A percentile compares a stretch with the other conserved stretches of the same genome.
phyloP scores from a whole-genome alignment of 2,797 vertebrate species.

The Poecilia picta region DNA sequence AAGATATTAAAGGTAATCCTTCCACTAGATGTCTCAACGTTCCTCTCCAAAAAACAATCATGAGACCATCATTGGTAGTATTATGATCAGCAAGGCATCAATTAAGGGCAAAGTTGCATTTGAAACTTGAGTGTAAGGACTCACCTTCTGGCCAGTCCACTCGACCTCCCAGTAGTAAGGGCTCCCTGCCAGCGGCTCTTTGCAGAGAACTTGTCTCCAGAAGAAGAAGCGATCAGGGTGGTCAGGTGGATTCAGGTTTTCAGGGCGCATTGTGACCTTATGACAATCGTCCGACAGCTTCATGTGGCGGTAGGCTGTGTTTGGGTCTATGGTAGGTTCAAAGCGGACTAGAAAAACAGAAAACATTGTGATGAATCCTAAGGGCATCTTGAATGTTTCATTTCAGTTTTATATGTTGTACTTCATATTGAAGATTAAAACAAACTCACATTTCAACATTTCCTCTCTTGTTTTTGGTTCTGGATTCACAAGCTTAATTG shows the following conservation, averaged over 20 bases:
- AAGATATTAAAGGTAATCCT: neutral
- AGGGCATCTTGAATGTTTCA: neutral
- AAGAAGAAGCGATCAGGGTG: slow-evolving; percentile 79
- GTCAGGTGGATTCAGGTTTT: slow-evolving; percentile 74
- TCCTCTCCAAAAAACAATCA: neutral
- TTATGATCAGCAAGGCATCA: neutral
- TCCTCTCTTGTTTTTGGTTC: slow-evolving; percentile 78
- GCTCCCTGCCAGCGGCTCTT: slow-evolving; percentile 75
- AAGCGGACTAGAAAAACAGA: slow-evolving; percentile 66
- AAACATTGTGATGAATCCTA: neutral
- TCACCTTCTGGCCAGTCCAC: slow-evolving; percentile 80
- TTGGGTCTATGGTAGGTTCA: slow-evolving; percentile 77
- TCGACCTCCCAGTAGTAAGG: slow-evolving; percentile 85
- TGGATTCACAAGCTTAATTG: slow-evolving; percentile 37
- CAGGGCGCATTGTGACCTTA: slow-evolving; percentile 73
- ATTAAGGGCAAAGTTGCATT: neutral
- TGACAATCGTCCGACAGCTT: slow-evolving; percentile 68
- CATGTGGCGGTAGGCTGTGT: slow-evolving; percentile 76
- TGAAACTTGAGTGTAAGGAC: neutral
- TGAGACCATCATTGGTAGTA: neutral
- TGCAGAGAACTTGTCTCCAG: slow-evolving; percentile 84
- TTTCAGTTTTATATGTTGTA: neutral
- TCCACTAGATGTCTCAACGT: neutral
- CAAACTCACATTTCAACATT: slow-evolving; percentile 81
- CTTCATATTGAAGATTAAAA: neutral